phyloP scores from a whole-genome alignment of 1,140 invertebrate species.

The Maniola jurtina region DNA sequence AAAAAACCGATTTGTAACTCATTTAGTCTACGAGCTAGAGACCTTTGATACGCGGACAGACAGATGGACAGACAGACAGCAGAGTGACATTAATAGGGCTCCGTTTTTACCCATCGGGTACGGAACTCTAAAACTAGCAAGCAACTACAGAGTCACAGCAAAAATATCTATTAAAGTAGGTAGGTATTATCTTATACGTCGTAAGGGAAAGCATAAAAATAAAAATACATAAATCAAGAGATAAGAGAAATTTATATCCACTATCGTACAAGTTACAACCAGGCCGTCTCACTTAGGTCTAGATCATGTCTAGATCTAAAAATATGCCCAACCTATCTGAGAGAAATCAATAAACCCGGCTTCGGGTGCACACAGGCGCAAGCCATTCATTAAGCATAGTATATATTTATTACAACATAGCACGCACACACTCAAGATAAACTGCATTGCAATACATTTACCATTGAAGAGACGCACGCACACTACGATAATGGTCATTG shows the following conservation, averaged over 20 bases:
- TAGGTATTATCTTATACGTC: no score
- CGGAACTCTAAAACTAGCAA: no score
- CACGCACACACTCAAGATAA: slow-evolving; percentile 37
- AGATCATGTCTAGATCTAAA: slow-evolving; percentile 31
- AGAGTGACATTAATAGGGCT: no score
- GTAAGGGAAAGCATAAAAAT: neutral
- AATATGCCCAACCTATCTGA: slow-evolving; percentile 36
- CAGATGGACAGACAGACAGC: no score
- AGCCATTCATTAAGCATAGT: slow-evolving; percentile 50
- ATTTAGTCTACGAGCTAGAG: no score
- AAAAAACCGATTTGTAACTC: no score
- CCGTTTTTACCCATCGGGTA: no score
- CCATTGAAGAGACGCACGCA: slow-evolving; percentile 42
- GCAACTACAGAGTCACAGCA: no score
- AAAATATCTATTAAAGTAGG: no score
- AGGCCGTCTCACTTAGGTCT: slow-evolving; percentile 12
- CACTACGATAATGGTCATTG: slow-evolving; percentile 23
- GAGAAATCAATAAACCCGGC: slow-evolving; percentile 49
- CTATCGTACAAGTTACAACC: neutral
- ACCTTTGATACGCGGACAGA: no score
- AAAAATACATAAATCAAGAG: neutral
- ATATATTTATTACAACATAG: slow-evolving; percentile 21
- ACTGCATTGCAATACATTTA: slow-evolving; percentile 38
- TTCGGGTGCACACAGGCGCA: slow-evolving; percentile 34
- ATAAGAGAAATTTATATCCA: slow-evolving; percentile 28